Evolutionary conservation across 2,888 invertebrate genomes (phyloP).

Genomic region (Netelia melanura): DNA sequence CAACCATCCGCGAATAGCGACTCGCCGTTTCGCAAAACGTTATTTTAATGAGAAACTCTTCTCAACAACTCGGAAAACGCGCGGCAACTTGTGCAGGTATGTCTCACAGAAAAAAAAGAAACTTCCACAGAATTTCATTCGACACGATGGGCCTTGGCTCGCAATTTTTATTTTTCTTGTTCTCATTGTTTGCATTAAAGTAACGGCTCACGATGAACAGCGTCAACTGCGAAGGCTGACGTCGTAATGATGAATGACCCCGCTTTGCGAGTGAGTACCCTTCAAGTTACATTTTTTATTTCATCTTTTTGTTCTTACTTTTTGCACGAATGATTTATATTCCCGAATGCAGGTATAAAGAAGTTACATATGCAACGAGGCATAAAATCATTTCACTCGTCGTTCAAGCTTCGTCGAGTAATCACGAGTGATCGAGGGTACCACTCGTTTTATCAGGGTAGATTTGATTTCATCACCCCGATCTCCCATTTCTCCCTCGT

Average conservation of each 20-base stretch:
- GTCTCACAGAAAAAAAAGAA: conserved; percentile 3
- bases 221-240: not conserved
- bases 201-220: not conserved
- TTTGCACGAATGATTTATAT: no score
- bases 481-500: not conserved
- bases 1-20: conserved; percentile 66
- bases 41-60: conserved; percentile 75
- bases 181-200: conserved; percentile 3
- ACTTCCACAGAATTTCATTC: conserved; percentile 44
- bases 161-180: conserved; percentile 20
- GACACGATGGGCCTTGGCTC: conserved; percentile 38
- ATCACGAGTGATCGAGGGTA: not conserved
- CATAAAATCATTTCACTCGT: no score
- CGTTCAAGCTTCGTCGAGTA: not conserved
- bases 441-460: not conserved
- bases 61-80: conserved; percentile 61
- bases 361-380: no score
- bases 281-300: not conserved
- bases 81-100: conserved; percentile 26
- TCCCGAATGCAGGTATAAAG: no score
- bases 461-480: conserved; percentile 29
- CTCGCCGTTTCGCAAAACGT: conserved; percentile 74
- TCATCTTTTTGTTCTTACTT: not conserved
- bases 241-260: not conserved
- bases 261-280: not conserved